Percentiles rank a stretch among this genome's conserved stretches.
phyloP scores from a whole-genome alignment of 2,113 vertebrate genomes.

The Chrysemys picta region DNA sequence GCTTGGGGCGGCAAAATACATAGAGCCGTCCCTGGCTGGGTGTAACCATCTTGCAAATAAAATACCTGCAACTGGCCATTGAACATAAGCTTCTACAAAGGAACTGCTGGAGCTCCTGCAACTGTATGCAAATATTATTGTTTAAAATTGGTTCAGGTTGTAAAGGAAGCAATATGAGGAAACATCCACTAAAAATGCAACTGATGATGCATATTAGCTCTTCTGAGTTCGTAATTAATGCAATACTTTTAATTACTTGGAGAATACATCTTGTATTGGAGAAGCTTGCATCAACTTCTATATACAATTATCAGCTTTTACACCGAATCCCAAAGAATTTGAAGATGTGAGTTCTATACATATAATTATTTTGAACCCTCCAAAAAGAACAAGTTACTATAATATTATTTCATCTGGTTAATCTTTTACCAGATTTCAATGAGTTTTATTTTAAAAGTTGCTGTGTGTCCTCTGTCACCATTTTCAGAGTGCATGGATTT shows the following conservation, averaged over 20 bases:
- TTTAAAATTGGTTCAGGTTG: not conserved
- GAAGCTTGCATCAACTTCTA: not conserved
- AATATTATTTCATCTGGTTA: not conserved
- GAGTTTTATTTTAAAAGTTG: not conserved
- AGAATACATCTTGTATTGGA: not conserved
- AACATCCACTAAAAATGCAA: not conserved
- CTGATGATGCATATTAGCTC: not conserved
- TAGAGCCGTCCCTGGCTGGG: no score
- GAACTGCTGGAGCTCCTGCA: not conserved
- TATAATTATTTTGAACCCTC: not conserved
- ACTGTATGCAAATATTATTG: not conserved
- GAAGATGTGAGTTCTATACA: not conserved
- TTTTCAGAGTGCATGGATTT: not conserved
- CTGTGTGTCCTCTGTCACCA: not conserved
- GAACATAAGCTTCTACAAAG: not conserved
- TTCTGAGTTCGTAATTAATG: not conserved
- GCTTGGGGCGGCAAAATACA: no score
- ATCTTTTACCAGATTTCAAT: not conserved
- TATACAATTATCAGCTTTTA: not conserved
- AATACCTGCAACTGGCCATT: not conserved
- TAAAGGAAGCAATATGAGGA: not conserved
- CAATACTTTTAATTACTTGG: not conserved
- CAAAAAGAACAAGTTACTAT: not conserved
- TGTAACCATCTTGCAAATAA: not conserved
- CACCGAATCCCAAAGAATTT: not conserved